phyloP scores from a whole-genome alignment of 2,888 invertebrate genomes.

The Plebejus argus region DNA sequence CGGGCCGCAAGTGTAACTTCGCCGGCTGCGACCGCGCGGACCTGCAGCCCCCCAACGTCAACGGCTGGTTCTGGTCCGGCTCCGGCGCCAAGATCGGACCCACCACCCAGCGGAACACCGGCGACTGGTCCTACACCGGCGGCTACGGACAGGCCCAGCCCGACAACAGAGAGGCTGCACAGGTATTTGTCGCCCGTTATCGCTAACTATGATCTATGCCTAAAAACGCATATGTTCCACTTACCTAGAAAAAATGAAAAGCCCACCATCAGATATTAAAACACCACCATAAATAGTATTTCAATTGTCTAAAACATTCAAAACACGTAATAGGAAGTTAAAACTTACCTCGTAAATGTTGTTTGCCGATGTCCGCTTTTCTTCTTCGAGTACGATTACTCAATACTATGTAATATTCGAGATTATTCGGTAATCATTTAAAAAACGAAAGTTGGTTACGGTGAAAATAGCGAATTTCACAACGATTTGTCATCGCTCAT shows the following conservation, averaged over 20 bases:
- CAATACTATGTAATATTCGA: conserved; percentile 10
- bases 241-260: neutral
- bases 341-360: neutral
- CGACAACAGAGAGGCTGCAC: conserved; percentile 94
- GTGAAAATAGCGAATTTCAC: conserved; percentile 29
- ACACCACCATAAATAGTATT: neutral
- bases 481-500: conserved; percentile 20
- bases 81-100: conserved; percentile 95
- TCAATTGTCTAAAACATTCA: neutral
- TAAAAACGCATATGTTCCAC: neutral
- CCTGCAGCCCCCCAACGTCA: conserved; percentile 90
- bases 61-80: conserved; percentile 97
- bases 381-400: conserved; percentile 14
- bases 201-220: neutral
- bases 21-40: conserved; percentile 92
- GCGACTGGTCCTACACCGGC: conserved; percentile 94
- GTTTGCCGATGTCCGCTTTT: conserved; percentile 21
- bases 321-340: neutral
- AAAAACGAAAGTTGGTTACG: conserved; percentile 27
- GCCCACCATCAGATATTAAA: neutral
- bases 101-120: conserved; percentile 92
- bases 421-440: conserved; percentile 29
- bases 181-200: conserved; percentile 74
- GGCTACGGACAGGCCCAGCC: conserved; percentile 94
- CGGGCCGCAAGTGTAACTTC: conserved; percentile 95